phyloP scores from a whole-genome alignment of 2,113 vertebrate genomes.

The Euleptes europaea region DNA sequence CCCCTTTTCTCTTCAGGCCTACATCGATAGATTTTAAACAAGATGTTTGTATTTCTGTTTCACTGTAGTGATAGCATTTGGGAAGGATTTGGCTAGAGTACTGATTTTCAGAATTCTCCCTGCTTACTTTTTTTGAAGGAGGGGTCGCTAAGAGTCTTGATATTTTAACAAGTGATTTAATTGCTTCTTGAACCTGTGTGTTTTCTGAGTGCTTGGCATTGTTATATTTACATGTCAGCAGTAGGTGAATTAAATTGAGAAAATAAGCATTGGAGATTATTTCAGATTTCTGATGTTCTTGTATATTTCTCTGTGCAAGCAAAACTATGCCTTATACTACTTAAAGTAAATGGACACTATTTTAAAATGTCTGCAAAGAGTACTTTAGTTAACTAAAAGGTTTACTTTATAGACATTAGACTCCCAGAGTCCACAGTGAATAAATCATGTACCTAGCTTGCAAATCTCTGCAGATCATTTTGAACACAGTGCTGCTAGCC shows the following conservation, averaged over 20 bases:
- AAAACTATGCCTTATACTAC: conserved; percentile 1
- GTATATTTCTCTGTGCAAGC: conserved; percentile 5
- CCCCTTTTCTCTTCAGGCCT: background rate
- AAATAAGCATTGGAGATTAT: conserved; percentile 13
- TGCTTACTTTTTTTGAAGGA: background rate
- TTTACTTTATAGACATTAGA: background rate
- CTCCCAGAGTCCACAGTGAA: conserved; percentile 3
- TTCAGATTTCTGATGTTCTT: background rate
- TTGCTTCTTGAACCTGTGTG: background rate
- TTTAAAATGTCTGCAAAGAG: conserved; percentile 11
- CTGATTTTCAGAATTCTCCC: background rate
- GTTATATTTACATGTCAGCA: background rate
- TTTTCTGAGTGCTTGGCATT: background rate
- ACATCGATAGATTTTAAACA: background rate
- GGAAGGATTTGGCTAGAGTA: background rate
- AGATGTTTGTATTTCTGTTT: background rate
- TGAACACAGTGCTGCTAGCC: background rate
- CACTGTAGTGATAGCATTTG: background rate
- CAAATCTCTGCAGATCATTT: background rate
- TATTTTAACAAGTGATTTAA: background rate
- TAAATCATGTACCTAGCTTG: background rate
- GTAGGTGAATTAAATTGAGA: background rate
- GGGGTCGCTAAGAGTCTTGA: background rate
- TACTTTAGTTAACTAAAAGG: conserved; percentile 1
- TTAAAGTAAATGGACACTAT: background rate